Evolutionary conservation across 1,140 invertebrate species (phyloP).

Genomic region (Meloidogyne exigua): DNA sequence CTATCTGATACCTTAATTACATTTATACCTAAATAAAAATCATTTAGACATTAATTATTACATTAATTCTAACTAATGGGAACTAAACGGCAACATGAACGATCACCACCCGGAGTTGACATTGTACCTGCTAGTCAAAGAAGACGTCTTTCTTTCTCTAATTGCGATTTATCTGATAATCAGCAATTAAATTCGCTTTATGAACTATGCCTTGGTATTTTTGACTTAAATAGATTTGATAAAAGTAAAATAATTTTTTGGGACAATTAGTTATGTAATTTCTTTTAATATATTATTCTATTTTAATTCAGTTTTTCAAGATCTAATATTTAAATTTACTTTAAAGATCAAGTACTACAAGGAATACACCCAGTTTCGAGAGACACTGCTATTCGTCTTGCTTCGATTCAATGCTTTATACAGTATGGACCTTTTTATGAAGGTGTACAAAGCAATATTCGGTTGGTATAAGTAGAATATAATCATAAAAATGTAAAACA

Average conservation of each 20-base stretch:
- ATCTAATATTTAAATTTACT: too few species aligned
- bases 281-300: too few species aligned
- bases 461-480: slow-evolving; percentile 65
- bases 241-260: too few species aligned
- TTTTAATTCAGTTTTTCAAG: too few species aligned
- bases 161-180: slow-evolving; percentile 31
- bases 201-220: slow-evolving; percentile 22
- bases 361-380: slow-evolving; percentile 32
- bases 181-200: slow-evolving; percentile 24
- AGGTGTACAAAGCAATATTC: slow-evolving; percentile 62
- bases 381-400: slow-evolving; percentile 32
- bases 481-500: too few species aligned
- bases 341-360: slow-evolving; percentile 24
- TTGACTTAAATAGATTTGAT: too few species aligned
- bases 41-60: too few species aligned
- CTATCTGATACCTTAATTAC: too few species aligned
- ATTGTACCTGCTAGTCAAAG: slow-evolving; percentile 21
- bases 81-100: neutral
- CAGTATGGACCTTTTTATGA: slow-evolving; percentile 28
- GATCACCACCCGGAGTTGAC: neutral
- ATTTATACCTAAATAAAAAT: too few species aligned
- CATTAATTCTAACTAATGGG: too few species aligned
- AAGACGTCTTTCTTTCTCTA: slow-evolving; percentile 31
- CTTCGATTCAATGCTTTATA: slow-evolving; percentile 33
- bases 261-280: too few species aligned